Percentiles rank a stretch among this genome's conserved stretches.
Conservation (phyloP, 2,888 invertebrate genomes). For the Beris chalybata region DNA sequence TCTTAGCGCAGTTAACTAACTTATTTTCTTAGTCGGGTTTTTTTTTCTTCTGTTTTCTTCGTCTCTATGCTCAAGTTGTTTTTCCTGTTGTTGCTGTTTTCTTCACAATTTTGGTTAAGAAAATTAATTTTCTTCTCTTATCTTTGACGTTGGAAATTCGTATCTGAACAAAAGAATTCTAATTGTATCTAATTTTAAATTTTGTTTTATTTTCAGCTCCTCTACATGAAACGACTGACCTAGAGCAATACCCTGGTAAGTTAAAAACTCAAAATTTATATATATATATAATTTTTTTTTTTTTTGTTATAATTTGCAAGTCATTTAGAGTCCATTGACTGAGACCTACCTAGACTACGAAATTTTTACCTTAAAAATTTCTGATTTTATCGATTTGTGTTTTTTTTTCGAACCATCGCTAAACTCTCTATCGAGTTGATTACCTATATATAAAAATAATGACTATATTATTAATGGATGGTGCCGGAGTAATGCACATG, state of each 20-base stretch:
- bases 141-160: not conserved
- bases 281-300: not conserved
- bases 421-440: conserved; percentile 18
- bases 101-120: not conserved
- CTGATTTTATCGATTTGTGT: conserved; percentile 20
- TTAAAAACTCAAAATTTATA: conserved; percentile 29
- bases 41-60: conserved; percentile 21
- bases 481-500: conserved; percentile 1
- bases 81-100: conserved; percentile 2
- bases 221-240: conserved; percentile 63
- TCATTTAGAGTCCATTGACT: conserved; percentile 30
- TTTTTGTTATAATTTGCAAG: conserved; percentile 11
- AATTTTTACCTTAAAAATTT: conserved; percentile 12
- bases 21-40: conserved; percentile 22
- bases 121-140: not conserved
- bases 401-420: conserved; percentile 20
- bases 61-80: not conserved
- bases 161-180: conserved; percentile 24
- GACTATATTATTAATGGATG: conserved; percentile 26
- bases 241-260: conserved; percentile 67
- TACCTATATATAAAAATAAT: conserved; percentile 21
- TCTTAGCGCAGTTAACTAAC: conserved; percentile 30
- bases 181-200: conserved; percentile 19
- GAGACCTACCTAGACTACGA: conserved; percentile 5
- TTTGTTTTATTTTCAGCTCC: conserved; percentile 65